Evolutionary conservation across 2,113 vertebrate species (phyloP), one percentile per base, ranked within the genome.

Genomic region (Ceyx cyanopectus): DNA sequence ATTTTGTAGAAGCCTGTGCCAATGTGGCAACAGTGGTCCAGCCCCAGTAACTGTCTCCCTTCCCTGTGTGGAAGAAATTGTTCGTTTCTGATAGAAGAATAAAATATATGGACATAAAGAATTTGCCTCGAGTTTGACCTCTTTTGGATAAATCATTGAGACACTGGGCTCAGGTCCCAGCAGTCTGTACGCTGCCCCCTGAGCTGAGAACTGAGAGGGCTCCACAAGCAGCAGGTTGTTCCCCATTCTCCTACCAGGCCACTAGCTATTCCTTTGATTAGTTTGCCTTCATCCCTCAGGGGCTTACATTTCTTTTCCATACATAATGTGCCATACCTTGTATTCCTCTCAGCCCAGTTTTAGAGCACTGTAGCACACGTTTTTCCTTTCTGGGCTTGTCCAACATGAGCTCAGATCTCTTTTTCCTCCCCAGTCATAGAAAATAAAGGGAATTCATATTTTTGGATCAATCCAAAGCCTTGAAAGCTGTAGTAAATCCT

Each of bases 191-290:
- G 1, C 13, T 58, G 67, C 27, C 46, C 69, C 86, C 63, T 73
- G 63, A 83, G 89, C 37, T 58, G 77, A 90, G 67, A 83, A 76
- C 46, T 45, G 65, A 73, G 43, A 9, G 48, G 32, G n/a, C 32
- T 84, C 56, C 1, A 0, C 45, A 63, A 86, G 86, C 90, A 94
- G n/a, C 69, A 81, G 62, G 80, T 65, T 85, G n/a, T 65, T 93
- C 65, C 83, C 85, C 45, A 26, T 29, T 84, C 69, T 81, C 61
- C 92, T 95, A 87, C 69, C 30, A 54, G 76, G 30, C 80, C 70
- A 93, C 90, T 81, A 92, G 46, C 82, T 94, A 89, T 90, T 94
- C 81, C 83, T 94, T 90, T 94, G 72, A 90, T 94, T 90, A 93
- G 75, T 84, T 82, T 81, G 73, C 62, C 66, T 88, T 89, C 54